Conservation (phyloP, 2,888 invertebrate genomes). For the Athetis lepigone region DNA sequence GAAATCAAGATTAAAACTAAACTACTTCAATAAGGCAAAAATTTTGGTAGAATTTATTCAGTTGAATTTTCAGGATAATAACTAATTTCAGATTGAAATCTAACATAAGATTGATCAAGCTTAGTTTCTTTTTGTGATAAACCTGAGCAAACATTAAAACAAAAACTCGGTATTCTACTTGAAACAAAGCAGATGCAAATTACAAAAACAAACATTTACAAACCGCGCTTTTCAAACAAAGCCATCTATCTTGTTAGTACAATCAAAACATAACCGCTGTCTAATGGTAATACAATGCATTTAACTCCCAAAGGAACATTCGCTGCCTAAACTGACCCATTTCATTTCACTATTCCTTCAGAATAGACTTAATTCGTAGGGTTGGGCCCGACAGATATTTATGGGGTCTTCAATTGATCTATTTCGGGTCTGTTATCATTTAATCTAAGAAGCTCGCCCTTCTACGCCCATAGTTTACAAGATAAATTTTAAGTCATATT, state of each 20-base stretch:
- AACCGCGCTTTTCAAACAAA: conserved; percentile 10
- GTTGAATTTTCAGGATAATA: no score
- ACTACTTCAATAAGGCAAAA: no score
- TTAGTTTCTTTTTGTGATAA: no score
- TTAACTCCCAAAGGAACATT: conserved; percentile 48
- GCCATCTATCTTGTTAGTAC: conserved; percentile 14
- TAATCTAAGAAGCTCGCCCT: conserved; percentile 46
- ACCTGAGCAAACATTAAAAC: no score
- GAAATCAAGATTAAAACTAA: no score
- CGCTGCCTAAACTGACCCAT: conserved; percentile 57
- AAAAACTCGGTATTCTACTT: conserved; percentile 1
- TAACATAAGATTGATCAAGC: no score
- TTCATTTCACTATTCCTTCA: conserved; percentile 60
- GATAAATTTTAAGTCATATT: conserved; percentile 22
- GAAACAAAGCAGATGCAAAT: conserved; percentile 9
- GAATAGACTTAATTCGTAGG: conserved; percentile 60
- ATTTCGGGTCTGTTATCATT: conserved; percentile 56
- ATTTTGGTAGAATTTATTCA: no score
- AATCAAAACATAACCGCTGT: conserved; percentile 13
- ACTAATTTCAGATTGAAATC: no score
- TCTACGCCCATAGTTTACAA: conserved; percentile 13
- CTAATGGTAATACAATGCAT: conserved; percentile 29
- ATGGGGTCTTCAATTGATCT: conserved; percentile 53
- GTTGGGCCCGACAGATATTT: conserved; percentile 59
- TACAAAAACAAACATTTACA: conserved; percentile 16